These are phyloP conservation scores for Craterocephalus amniculus DNA, from an alignment of 2,797 vertebrate species.

Conservation along the genomic window DNA sequence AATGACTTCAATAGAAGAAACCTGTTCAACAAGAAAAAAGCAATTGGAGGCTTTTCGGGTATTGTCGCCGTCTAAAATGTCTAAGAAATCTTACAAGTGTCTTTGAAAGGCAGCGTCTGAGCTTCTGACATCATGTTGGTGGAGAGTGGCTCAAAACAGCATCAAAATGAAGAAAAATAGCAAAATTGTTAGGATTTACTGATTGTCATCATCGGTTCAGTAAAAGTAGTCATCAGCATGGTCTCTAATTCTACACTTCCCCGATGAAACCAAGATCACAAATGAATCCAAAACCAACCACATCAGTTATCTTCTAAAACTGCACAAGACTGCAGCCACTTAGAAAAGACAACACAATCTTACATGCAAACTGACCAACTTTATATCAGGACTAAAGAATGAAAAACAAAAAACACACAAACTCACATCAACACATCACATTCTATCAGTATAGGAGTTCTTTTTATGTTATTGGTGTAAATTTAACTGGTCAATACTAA, in stretches of 20 bases:
- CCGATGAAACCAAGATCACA: constrained; percentile 48
- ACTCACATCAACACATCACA: background rate
- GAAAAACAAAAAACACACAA: background rate
- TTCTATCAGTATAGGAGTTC: background rate
- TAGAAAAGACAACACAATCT: background rate
- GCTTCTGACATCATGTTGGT: constrained; percentile 45
- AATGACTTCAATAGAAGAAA: constrained; percentile 30
- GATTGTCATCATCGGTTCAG: constrained; percentile 16
- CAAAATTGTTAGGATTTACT: too few species aligned
- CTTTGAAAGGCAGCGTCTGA: constrained; percentile 38
- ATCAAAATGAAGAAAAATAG: constrained; percentile 29
- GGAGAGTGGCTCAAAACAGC: constrained; percentile 39
- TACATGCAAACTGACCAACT: background rate
- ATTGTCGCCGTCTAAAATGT: constrained; percentile 19
- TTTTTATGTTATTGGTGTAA: background rate
- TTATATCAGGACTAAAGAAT: background rate
- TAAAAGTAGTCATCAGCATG: constrained; percentile 50
- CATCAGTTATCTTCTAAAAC: constrained; percentile 52
- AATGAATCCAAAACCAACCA: constrained; percentile 63
- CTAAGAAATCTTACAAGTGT: constrained; percentile 48
- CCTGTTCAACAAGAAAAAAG: constrained; percentile 33
- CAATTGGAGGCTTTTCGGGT: constrained; percentile 22
- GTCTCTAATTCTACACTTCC: constrained; percentile 56
- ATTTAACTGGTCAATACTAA: background rate
- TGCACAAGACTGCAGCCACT: constrained; percentile 15